phyloP scores from a whole-genome alignment of 2,113 vertebrate genomes.

The Nothoprocta pentlandii region DNA sequence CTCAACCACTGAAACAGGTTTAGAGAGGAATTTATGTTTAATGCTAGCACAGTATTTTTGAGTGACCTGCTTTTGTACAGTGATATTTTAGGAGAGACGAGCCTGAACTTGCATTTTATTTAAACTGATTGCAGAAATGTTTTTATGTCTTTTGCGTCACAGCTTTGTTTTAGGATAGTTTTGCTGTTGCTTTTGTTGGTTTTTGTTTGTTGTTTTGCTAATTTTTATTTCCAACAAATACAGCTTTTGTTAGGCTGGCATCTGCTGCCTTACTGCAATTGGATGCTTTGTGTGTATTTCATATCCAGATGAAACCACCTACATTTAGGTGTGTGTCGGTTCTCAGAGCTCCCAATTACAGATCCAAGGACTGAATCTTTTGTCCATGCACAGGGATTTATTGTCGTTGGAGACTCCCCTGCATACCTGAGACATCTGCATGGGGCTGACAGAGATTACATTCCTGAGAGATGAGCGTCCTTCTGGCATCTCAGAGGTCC shows the following conservation, averaged over 20 bases:
- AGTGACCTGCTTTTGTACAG: neutral
- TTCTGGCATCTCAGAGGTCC: neutral
- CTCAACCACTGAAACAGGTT: neutral
- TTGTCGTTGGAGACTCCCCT: neutral
- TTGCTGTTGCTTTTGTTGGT: neutral
- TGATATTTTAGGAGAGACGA: neutral
- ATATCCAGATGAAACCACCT: neutral
- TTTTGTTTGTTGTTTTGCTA: neutral
- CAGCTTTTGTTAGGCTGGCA: neutral
- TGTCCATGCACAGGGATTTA: neutral
- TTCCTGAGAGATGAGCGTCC: neutral
- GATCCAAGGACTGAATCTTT: neutral
- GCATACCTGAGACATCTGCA: neutral
- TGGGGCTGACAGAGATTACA: neutral
- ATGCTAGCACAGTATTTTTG: neutral
- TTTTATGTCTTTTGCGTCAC: neutral
- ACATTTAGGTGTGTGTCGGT: neutral
- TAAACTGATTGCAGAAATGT: neutral
- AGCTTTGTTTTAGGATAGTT: neutral
- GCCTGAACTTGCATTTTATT: neutral
- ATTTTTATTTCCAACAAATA: neutral
- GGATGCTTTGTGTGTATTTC: neutral
- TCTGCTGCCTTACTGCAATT: neutral
- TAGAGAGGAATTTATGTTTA: neutral
- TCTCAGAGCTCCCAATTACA: neutral